These are phyloP conservation scores for Enoplosus armatus DNA, from an alignment of 2,797 vertebrate genomes.

Conservation along the genomic window DNA sequence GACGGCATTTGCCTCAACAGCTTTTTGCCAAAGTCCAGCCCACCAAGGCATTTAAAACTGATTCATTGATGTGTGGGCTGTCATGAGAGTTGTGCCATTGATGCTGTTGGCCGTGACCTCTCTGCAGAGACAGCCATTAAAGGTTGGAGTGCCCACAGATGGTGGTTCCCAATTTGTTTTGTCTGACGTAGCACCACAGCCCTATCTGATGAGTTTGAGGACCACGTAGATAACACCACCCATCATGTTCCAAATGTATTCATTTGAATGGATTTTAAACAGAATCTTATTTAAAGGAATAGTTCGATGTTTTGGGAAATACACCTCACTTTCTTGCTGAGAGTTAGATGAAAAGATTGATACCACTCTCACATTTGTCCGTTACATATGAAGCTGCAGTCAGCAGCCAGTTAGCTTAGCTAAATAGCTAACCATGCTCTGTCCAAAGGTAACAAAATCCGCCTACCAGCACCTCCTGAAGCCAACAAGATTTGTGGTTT, in stretches of 20 bases:
- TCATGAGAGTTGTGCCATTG: conserved; percentile 77
- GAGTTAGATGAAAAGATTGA: background rate
- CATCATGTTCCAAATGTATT: conserved; percentile 1
- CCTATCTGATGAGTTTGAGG: background rate
- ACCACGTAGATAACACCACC: background rate
- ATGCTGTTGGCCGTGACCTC: conserved; percentile 76
- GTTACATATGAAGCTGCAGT: conserved; percentile 1
- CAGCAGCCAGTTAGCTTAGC: background rate
- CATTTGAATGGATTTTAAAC: conserved; percentile 1
- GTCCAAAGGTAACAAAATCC: background rate
- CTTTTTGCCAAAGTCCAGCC: conserved; percentile 80
- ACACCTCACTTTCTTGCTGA: background rate
- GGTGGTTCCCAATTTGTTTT: background rate
- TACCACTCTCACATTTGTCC: background rate
- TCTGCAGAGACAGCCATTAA: conserved; percentile 69
- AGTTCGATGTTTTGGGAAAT: background rate
- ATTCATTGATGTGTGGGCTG: conserved; percentile 76
- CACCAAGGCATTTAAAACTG: conserved; percentile 63
- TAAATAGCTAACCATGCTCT: background rate
- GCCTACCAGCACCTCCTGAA: background rate
- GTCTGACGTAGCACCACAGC: background rate
- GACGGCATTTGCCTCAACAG: conserved; percentile 55
- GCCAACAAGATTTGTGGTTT: no score
- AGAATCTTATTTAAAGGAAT: background rate
- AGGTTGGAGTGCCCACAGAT: conserved; percentile 75